Evolutionary conservation across 2,113 vertebrate genomes (phyloP).

Genomic region (Myotis davidii): DNA sequence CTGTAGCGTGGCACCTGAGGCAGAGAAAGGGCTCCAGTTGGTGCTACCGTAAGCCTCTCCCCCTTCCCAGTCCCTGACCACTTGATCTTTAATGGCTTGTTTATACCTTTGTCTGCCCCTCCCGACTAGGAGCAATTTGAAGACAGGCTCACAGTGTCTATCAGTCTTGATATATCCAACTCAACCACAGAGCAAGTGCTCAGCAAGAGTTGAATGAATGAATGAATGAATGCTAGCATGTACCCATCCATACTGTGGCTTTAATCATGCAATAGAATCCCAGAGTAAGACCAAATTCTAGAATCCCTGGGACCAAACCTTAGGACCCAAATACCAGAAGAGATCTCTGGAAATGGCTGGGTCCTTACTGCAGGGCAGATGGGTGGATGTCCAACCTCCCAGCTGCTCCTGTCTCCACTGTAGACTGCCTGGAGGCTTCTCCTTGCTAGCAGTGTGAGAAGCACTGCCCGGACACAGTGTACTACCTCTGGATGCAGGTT

Average conservation of each 20-base stretch:
- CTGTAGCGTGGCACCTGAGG: neutral
- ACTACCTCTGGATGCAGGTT: neutral
- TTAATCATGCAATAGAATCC: neutral
- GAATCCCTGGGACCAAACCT: neutral
- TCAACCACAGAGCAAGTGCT: neutral
- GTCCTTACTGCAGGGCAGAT: neutral
- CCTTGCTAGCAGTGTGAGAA: neutral
- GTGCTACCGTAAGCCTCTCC: neutral
- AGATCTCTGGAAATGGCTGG: neutral
- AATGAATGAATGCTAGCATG: neutral
- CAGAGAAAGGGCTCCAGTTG: neutral
- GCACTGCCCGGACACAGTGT: neutral
- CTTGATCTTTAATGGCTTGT: neutral
- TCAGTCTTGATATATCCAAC: neutral
- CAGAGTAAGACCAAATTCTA: neutral
- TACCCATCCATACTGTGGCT: neutral
- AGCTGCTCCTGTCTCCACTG: neutral
- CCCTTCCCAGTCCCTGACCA: neutral
- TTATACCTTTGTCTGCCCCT: neutral
- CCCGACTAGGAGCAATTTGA: neutral
- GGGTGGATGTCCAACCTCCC: neutral
- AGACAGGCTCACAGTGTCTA: neutral
- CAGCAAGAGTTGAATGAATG: neutral
- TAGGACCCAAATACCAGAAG: neutral
- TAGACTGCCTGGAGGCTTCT: neutral